Conservation (phyloP, 2,888 invertebrate genomes). For the Phengaris arion region DNA sequence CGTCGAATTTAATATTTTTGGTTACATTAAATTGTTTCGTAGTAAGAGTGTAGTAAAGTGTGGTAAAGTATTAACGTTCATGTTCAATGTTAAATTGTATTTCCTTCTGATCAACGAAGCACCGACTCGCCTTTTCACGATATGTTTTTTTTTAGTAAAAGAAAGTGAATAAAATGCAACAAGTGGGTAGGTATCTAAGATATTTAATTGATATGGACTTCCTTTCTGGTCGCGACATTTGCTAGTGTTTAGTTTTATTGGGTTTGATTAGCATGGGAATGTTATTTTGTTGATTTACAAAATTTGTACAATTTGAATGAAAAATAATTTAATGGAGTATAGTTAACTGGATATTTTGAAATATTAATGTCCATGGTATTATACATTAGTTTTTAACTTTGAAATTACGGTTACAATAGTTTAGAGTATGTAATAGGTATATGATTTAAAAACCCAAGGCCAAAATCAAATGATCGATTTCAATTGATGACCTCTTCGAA, state of each 20-base stretch:
- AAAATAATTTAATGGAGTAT: too few species aligned
- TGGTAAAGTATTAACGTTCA: not conserved
- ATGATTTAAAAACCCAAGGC: not conserved
- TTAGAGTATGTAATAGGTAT: too few species aligned
- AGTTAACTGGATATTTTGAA: too few species aligned
- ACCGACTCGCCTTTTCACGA: constrained; percentile 23
- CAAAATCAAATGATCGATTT: not conserved
- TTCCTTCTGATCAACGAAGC: constrained; percentile 1
- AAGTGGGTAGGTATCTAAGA: constrained; percentile 16
- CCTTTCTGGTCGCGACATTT: not conserved
- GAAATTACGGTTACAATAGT: too few species aligned
- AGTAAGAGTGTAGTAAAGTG: too few species aligned
- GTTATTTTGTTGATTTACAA: not conserved
- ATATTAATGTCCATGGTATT: too few species aligned
- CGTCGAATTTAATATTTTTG: too few species aligned
- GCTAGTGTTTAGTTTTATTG: not conserved
- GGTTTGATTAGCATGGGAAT: not conserved
- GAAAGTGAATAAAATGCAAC: constrained; percentile 23
- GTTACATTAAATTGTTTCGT: too few species aligned
- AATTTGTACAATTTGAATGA: too few species aligned
- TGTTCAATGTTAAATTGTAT: not conserved
- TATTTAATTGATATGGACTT: constrained; percentile 1
- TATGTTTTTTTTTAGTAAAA: constrained; percentile 22
- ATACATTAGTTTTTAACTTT: too few species aligned
- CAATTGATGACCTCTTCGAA: not conserved